Percentiles rank a stretch among this genome's conserved stretches.
These are phyloP conservation scores for Bungarus multicinctus DNA, from an alignment of 2,113 vertebrate genomes.

Conservation along the genomic window DNA sequence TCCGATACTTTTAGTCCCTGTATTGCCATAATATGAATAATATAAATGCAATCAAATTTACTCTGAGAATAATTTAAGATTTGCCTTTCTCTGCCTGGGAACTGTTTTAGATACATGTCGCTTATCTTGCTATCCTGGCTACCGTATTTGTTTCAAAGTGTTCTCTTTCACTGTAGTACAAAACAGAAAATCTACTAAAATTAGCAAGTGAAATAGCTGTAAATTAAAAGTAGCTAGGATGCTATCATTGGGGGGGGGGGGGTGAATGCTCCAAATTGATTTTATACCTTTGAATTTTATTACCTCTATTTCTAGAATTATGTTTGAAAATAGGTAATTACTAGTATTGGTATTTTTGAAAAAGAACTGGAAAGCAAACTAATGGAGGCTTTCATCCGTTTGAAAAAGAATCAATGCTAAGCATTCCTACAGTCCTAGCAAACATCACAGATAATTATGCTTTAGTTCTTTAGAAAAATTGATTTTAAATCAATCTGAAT, in stretches of 20 bases:
- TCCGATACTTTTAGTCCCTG: background rate
- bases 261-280: background rate
- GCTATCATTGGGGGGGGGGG: background rate
- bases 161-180: background rate
- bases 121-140: background rate
- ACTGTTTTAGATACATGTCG: background rate
- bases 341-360: background rate
- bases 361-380: background rate
- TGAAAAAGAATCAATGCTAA: conserved; percentile 7
- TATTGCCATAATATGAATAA: background rate
- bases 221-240: background rate
- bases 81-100: background rate
- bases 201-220: conserved; percentile 3
- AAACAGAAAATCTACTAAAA: conserved; percentile 4
- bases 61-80: background rate
- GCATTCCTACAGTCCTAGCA: background rate
- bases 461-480: conserved; percentile 1
- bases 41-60: conserved; percentile 5
- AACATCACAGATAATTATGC: background rate
- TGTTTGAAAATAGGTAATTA: conserved; percentile 4
- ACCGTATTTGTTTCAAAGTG: background rate
- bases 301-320: background rate
- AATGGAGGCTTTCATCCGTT: background rate
- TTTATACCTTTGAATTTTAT: background rate
- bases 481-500: background rate